These are phyloP conservation scores for Thymelicus sylvestris DNA, from an alignment of 2,888 invertebrate species.

Conservation along the genomic window DNA sequence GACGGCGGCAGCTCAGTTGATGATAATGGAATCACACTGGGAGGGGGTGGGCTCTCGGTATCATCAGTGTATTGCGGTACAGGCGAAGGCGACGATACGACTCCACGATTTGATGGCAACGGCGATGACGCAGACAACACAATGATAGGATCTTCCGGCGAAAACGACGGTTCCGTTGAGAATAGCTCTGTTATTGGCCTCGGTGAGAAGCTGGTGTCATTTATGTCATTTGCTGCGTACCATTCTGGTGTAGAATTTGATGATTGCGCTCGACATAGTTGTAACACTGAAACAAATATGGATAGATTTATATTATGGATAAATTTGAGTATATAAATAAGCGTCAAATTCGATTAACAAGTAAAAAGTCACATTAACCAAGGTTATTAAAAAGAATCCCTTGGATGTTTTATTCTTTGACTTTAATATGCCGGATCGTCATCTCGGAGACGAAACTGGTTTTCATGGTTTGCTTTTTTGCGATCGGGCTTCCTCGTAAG, in stretches of 20 bases:
- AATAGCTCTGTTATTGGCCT: conserved; percentile 74
- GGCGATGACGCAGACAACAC: conserved; percentile 37
- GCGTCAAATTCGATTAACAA: background rate
- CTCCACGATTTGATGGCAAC: conserved; percentile 8
- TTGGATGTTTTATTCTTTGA: conserved; percentile 16
- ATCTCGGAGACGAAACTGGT: conserved; percentile 58
- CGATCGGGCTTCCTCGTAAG: conserved; percentile 54
- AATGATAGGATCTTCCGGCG: conserved; percentile 63
- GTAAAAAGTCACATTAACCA: no score
- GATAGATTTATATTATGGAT: no score
- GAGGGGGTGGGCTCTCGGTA: conserved; percentile 9
- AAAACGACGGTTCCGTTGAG: conserved; percentile 62
- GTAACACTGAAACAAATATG: conserved; percentile 67
- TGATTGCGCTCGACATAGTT: conserved; percentile 74
- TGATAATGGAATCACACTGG: conserved; percentile 28
- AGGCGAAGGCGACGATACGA: conserved; percentile 17
- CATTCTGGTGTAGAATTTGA: conserved; percentile 63
- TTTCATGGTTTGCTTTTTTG: conserved; percentile 65
- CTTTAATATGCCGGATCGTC: conserved; percentile 48
- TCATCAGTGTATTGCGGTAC: conserved; percentile 1
- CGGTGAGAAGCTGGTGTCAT: conserved; percentile 67
- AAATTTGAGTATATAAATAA: background rate
- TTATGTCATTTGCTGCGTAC: conserved; percentile 75
- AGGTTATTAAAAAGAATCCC: background rate
- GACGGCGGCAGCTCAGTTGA: conserved; percentile 15